phyloP scores from a whole-genome alignment of 2,888 invertebrate genomes.

The Rhopalosiphum nymphaeae region DNA sequence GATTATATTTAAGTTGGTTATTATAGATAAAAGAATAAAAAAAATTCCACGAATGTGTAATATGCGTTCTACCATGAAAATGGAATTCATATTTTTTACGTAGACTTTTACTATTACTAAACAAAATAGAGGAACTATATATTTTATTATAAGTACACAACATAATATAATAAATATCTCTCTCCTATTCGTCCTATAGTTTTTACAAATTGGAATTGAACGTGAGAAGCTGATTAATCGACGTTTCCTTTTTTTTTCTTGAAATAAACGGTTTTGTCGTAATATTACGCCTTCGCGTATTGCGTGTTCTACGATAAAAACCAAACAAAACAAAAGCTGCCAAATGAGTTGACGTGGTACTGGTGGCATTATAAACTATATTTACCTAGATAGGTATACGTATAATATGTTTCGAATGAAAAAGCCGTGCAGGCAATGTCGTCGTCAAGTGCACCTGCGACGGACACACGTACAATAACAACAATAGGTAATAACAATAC shows the following conservation, averaged over 20 bases:
- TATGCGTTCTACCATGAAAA: not conserved
- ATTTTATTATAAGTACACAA: not conserved
- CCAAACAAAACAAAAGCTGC: not conserved
- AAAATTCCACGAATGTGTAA: not conserved
- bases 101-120: not conserved
- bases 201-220: not conserved
- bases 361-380: not conserved
- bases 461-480: not conserved
- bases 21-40: not conserved
- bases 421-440: not conserved
- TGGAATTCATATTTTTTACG: not conserved
- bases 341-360: not conserved
- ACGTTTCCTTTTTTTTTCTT: not conserved
- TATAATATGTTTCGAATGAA: not conserved
- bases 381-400: not conserved
- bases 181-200: not conserved
- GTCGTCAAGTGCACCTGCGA: conserved; percentile 6
- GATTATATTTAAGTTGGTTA: not conserved
- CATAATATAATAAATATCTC: not conserved
- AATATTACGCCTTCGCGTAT: not conserved
- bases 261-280: not conserved
- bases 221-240: not conserved
- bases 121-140: too few relatives aligned
- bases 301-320: not conserved
- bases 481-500: conserved; percentile 1